These are phyloP conservation scores for Epinephelus coioides DNA, from an alignment of 2,797 vertebrate species.

Conservation along the genomic window DNA sequence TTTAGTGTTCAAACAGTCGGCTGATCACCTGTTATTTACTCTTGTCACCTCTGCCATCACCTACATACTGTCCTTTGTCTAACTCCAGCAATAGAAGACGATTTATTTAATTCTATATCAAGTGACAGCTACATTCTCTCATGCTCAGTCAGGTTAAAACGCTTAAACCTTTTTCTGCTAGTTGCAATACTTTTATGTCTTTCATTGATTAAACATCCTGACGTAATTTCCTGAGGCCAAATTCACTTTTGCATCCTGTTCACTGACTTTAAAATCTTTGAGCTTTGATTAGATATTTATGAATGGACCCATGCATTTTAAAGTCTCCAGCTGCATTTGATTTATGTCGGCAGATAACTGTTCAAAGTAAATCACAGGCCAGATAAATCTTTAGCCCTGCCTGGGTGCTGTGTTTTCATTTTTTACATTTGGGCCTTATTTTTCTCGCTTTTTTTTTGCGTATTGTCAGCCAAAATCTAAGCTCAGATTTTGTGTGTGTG, in stretches of 20 bases:
- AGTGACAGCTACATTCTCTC: conserved; percentile 40
- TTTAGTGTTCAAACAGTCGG: conserved; percentile 44
- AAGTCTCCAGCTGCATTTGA: conserved; percentile 27
- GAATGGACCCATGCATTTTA: conserved; percentile 25
- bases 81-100: background rate
- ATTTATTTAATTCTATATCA: conserved; percentile 17
- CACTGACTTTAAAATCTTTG: conserved; percentile 26
- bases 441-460: background rate
- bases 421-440: conserved; percentile 1
- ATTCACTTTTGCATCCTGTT: conserved; percentile 53
- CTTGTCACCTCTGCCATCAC: conserved; percentile 16
- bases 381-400: background rate
- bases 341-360: conserved; percentile 32
- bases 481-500: background rate
- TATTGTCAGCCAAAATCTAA: conserved; percentile 8
- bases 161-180: conserved; percentile 35
- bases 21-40: conserved; percentile 49
- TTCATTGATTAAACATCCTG: conserved; percentile 53
- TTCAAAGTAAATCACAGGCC: conserved; percentile 23
- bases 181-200: conserved; percentile 38
- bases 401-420: conserved; percentile 2
- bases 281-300: conserved; percentile 48
- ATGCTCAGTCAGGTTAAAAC: conserved; percentile 28
- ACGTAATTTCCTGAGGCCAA: conserved; percentile 51
- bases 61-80: background rate